These are phyloP conservation scores for Stomatorhinus walkeri DNA, from an alignment of 2,797 vertebrate genomes.

Conservation along the genomic window DNA sequence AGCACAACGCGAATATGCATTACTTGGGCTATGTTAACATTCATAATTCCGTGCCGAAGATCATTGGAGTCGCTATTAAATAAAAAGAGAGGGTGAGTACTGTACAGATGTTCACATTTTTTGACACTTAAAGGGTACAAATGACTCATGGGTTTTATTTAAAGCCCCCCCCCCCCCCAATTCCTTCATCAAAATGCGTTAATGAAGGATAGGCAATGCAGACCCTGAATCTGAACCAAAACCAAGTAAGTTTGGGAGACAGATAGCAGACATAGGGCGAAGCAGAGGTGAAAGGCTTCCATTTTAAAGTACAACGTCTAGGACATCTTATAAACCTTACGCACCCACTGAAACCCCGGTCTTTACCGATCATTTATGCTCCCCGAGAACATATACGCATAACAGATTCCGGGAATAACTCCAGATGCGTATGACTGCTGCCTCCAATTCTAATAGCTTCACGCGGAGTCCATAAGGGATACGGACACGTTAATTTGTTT, in stretches of 20 bases:
- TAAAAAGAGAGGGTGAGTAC: background rate
- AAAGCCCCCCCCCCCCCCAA: background rate
- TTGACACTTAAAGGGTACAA: constrained; percentile 14
- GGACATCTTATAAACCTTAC: background rate
- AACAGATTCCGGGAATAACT: background rate
- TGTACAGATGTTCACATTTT: constrained; percentile 10
- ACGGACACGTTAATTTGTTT: background rate
- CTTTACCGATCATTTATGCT: background rate
- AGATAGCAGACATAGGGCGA: background rate
- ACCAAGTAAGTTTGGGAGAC: background rate
- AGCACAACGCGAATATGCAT: background rate
- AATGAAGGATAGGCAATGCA: background rate
- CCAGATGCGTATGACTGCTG: background rate
- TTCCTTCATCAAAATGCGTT: background rate
- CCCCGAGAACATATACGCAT: background rate
- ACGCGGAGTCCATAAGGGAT: background rate
- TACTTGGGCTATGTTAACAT: constrained; percentile 2
- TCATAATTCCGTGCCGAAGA: background rate
- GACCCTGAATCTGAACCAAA: background rate
- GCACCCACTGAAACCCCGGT: background rate
- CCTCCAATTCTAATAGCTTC: background rate
- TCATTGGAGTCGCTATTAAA: background rate
- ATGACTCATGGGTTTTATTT: background rate
- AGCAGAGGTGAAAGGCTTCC: background rate
- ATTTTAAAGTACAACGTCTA: background rate